Evolutionary conservation across 2,797 vertebrate species (phyloP).

Genomic region (Calcarius lapponicus): DNA sequence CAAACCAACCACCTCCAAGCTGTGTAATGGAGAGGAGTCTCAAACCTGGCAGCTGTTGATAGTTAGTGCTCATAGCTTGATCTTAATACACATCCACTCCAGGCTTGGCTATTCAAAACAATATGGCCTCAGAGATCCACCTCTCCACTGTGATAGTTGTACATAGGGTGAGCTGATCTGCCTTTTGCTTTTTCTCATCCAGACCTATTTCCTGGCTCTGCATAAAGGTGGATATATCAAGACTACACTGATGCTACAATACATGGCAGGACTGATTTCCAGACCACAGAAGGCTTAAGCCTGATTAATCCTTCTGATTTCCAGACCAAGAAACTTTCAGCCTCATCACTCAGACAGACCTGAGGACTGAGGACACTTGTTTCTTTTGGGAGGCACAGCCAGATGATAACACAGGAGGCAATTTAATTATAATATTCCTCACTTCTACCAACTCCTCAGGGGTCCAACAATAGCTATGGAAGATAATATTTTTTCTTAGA

Average conservation of each 20-base stretch:
- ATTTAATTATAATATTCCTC: not conserved
- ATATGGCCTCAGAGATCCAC: not conserved
- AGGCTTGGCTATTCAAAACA: not conserved
- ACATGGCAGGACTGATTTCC: not conserved
- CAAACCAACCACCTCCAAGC: not conserved
- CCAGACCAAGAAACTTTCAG: not conserved
- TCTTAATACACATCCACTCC: not conserved
- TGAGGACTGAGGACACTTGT: not conserved
- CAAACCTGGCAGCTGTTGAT: not conserved
- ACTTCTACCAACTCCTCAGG: not conserved
- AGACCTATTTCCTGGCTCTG: not conserved
- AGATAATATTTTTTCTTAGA: conserved; percentile 44
- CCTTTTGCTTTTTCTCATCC: not conserved
- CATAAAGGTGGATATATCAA: not conserved
- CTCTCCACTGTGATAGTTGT: not conserved
- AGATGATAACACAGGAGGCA: not conserved
- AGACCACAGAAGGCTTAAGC: not conserved
- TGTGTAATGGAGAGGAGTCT: not conserved
- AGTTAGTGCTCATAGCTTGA: not conserved
- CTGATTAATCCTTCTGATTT: no score
- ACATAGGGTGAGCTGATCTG: not conserved
- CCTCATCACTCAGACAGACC: not conserved
- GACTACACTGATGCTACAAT: not conserved
- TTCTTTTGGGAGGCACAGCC: not conserved
- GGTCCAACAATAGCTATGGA: not conserved